Conservation (phyloP, 2,797 vertebrate species). For the Molothrus aeneus region DNA sequence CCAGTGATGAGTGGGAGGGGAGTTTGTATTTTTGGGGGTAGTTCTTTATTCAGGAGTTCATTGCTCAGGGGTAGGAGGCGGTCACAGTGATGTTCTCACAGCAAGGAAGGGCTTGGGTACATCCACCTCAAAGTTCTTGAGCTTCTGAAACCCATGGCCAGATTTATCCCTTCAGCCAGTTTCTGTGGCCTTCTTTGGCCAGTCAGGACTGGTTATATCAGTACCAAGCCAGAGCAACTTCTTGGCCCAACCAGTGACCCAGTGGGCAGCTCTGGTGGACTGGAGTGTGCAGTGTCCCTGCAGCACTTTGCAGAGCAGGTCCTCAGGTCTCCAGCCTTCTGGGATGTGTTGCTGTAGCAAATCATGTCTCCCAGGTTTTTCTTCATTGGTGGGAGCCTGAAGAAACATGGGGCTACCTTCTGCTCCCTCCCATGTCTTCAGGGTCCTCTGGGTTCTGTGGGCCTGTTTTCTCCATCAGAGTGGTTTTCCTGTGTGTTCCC, state of each 20-base stretch:
- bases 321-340: not conserved
- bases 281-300: not conserved
- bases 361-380: not conserved
- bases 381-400: not conserved
- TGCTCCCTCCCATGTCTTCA: not conserved
- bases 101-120: not conserved
- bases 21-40: not conserved
- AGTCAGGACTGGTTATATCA: not conserved
- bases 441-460: not conserved
- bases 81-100: rapidly evolving
- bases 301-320: not conserved
- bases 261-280: not conserved
- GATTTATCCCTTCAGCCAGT: not conserved
- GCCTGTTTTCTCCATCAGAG: not conserved
- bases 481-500: not conserved
- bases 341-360: not conserved
- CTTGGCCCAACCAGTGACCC: not conserved
- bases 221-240: not conserved
- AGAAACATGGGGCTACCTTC: not conserved
- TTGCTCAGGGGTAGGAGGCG: not conserved
- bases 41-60: not conserved
- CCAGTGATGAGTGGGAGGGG: not conserved
- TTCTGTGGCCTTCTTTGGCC: not conserved
- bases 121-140: not conserved
- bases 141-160: not conserved